Evolutionary conservation across 2,113 vertebrate genomes (phyloP).

Genomic region (Scortum barcoo): DNA sequence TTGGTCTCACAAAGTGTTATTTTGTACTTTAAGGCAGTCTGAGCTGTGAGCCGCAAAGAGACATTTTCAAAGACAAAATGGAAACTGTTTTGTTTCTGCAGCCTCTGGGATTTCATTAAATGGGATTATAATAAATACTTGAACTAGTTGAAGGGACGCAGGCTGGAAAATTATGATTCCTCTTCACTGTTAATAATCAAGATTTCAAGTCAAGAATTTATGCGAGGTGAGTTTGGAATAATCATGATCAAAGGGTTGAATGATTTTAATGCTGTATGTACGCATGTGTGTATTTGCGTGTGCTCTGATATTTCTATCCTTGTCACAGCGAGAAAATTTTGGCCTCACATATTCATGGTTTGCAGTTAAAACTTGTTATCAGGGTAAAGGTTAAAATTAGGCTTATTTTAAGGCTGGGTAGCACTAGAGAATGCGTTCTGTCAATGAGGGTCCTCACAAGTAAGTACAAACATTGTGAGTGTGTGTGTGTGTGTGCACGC

Average conservation of each 20-base stretch:
- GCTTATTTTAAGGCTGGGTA: background rate
- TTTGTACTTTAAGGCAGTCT: slow-evolving; percentile 58
- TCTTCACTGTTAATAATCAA: slow-evolving; percentile 39
- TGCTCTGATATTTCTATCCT: background rate
- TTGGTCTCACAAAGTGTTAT: slow-evolving; percentile 46
- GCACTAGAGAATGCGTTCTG: background rate
- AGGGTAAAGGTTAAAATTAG: background rate
- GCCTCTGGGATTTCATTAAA: slow-evolving; percentile 54
- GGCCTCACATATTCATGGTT: background rate
- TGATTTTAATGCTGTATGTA: background rate
- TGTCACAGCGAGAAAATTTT: background rate
- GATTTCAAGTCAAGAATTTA: slow-evolving; percentile 42
- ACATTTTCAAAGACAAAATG: slow-evolving; percentile 69
- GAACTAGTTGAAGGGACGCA: slow-evolving; percentile 29
- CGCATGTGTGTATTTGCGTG: background rate
- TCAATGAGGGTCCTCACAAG: slow-evolving; percentile 14
- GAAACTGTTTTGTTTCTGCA: slow-evolving; percentile 53
- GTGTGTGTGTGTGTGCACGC: background rate
- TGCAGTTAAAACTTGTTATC: background rate
- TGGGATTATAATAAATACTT: slow-evolving; percentile 28
- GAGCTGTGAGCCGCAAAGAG: slow-evolving; percentile 44
- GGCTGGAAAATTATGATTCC: slow-evolving; percentile 36
- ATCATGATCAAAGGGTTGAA: background rate
- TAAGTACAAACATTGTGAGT: slow-evolving; percentile 10
- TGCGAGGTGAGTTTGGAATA: slow-evolving; percentile 66